These are phyloP conservation scores for Cheumatopsyche charites DNA, from an alignment of 1,140 invertebrate species.

Conservation along the genomic window DNA sequence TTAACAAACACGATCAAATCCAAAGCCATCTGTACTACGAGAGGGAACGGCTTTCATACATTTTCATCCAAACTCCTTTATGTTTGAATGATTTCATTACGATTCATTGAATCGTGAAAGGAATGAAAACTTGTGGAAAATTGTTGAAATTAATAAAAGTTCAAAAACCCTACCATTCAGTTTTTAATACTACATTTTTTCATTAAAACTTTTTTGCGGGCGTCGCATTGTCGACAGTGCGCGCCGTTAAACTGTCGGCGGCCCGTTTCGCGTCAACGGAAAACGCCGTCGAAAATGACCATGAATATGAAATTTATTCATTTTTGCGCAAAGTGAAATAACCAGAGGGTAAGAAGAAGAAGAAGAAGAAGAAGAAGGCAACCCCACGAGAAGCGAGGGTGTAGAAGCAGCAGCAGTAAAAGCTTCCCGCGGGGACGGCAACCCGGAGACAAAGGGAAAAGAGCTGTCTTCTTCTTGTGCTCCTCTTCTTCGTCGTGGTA, in stretches of 20 bases:
- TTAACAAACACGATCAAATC: too few relatives aligned
- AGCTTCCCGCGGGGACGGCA: constrained; percentile 29
- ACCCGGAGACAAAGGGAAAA: constrained; percentile 27
- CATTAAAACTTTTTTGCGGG: constrained; percentile 11
- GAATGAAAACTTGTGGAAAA: too few relatives aligned
- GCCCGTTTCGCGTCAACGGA: background rate
- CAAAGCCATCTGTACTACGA: too few relatives aligned
- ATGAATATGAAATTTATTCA: constrained; percentile 45
- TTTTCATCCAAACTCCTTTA: too few relatives aligned
- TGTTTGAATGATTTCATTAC: too few relatives aligned
- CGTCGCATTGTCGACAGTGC: background rate
- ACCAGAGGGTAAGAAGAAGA: constrained; percentile 15
- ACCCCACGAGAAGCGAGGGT: background rate
- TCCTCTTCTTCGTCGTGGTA: constrained; percentile 7
- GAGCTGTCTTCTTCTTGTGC: too few relatives aligned
- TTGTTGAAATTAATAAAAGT: too few relatives aligned
- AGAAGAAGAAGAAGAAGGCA: background rate
- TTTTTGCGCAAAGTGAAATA: constrained; percentile 42
- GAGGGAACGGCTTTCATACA: too few relatives aligned
- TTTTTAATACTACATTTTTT: too few relatives aligned
- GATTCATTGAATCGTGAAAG: too few relatives aligned
- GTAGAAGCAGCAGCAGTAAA: constrained; percentile 20
- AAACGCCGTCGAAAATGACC: constrained; percentile 35
- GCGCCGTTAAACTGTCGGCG: constrained; percentile 3
- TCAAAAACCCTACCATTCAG: too few relatives aligned